Evolutionary conservation across 2,888 invertebrate genomes (phyloP).

Genomic region (Odontocolon sp.): DNA sequence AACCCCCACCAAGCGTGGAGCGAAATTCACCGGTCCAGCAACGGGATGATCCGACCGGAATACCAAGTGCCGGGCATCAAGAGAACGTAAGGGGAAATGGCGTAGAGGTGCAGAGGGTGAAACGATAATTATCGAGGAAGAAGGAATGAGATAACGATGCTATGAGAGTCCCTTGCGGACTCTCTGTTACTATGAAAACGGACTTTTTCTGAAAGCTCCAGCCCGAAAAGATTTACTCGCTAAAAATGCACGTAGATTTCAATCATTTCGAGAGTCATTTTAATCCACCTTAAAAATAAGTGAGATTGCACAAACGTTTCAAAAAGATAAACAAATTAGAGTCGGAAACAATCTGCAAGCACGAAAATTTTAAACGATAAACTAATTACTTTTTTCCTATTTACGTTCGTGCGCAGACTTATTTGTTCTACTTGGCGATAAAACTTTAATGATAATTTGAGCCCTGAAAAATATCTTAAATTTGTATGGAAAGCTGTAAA

Average conservation of each 20-base stretch:
- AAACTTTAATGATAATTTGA: too few relatives aligned
- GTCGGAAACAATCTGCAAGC: neutral
- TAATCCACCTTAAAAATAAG: neutral
- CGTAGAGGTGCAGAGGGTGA: conserved; percentile 25
- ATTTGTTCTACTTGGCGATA: too few relatives aligned
- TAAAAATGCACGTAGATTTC: conserved; percentile 25
- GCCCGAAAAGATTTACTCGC: conserved; percentile 10
- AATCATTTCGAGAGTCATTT: conserved; percentile 23
- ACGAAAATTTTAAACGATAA: neutral
- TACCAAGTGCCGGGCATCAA: conserved; percentile 51
- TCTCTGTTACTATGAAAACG: conserved; percentile 34
- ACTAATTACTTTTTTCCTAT: too few relatives aligned
- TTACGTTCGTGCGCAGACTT: too few relatives aligned
- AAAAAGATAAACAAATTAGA: neutral
- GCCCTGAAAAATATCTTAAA: too few relatives aligned
- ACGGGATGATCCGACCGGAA: conserved; percentile 54
- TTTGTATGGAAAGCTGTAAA: too few relatives aligned
- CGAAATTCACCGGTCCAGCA: conserved; percentile 46
- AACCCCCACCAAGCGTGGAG: conserved; percentile 20
- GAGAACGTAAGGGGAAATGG: conserved; percentile 35
- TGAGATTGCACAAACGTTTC: neutral
- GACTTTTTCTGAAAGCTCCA: conserved; percentile 27
- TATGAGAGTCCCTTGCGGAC: conserved; percentile 37
- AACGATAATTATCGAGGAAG: conserved; percentile 59
- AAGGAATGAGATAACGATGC: conserved; percentile 44